phyloP scores from a whole-genome alignment of 2,113 vertebrate species.

The Dolichotis patagonum region DNA sequence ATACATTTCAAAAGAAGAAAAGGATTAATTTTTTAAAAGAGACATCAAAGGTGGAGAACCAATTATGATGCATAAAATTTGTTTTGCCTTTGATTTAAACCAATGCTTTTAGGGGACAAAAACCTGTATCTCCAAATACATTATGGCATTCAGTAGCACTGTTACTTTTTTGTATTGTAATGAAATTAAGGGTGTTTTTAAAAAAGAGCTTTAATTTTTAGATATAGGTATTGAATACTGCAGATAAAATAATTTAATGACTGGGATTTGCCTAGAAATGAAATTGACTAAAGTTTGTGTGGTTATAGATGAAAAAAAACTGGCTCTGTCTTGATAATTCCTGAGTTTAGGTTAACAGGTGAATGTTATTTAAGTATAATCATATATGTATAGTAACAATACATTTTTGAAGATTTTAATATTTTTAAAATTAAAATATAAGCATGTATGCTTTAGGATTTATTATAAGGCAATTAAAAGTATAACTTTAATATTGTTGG shows the following conservation, averaged over 20 bases:
- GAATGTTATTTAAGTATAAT: background rate
- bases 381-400: background rate
- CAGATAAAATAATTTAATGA: background rate
- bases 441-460: background rate
- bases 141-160: background rate
- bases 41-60: background rate
- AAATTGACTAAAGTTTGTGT: background rate
- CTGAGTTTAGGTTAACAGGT: background rate
- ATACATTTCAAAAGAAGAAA: background rate
- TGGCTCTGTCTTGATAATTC: background rate
- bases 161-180: background rate
- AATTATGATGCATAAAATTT: background rate
- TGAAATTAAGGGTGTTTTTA: background rate
- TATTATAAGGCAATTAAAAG: background rate
- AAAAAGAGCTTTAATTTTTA: background rate
- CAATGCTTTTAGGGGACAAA: background rate
- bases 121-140: background rate
- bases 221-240: background rate
- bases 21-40: background rate
- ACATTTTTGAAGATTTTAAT: background rate
- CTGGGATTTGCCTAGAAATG: background rate
- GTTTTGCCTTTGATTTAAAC: background rate
- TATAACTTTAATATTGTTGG: slow-evolving; percentile 4
- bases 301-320: background rate
- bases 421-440: background rate